Percentiles rank a stretch among this genome's conserved stretches.
Evolutionary conservation across 1,140 invertebrate genomes (phyloP).

Genomic region (Oreohelix idahoensis): DNA sequence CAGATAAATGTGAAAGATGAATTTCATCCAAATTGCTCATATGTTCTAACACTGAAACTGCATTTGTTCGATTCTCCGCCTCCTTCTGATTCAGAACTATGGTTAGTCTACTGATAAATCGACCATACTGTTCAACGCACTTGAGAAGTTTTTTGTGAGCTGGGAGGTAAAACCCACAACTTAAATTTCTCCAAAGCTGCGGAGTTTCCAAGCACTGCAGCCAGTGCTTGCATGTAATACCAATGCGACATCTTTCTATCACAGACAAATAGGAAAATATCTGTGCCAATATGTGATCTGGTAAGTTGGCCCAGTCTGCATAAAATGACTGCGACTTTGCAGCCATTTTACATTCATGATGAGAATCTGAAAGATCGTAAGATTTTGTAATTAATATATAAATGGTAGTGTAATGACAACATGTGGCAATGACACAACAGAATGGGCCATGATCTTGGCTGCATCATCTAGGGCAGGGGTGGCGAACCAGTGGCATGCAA

Average conservation of each 20-base stretch:
- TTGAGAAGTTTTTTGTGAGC: not conserved
- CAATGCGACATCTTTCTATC: not conserved
- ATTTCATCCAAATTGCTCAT: slow-evolving; percentile 42
- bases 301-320: slow-evolving; percentile 28
- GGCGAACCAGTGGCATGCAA: too few relatives aligned
- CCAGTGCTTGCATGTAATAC: slow-evolving; percentile 16
- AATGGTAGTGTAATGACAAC: too few relatives aligned
- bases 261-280: slow-evolving; percentile 16
- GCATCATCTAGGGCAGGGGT: too few relatives aligned
- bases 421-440: too few relatives aligned
- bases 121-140: slow-evolving; percentile 33
- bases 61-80: slow-evolving; percentile 44
- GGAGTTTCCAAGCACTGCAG: slow-evolving; percentile 18
- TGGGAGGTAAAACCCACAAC: slow-evolving; percentile 17
- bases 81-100: slow-evolving; percentile 42
- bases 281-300: slow-evolving; percentile 5
- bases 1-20: slow-evolving; percentile 42
- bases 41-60: slow-evolving; percentile 42
- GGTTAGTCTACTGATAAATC: slow-evolving; percentile 35
- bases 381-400: too few relatives aligned
- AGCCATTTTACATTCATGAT: not conserved
- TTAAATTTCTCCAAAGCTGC: slow-evolving; percentile 19
- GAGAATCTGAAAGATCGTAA: not conserved
- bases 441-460: too few relatives aligned
- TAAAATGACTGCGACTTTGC: not conserved